Evolutionary conservation across 2,888 invertebrate genomes (phyloP).

Genomic region (Dicyrtoma fusca): DNA sequence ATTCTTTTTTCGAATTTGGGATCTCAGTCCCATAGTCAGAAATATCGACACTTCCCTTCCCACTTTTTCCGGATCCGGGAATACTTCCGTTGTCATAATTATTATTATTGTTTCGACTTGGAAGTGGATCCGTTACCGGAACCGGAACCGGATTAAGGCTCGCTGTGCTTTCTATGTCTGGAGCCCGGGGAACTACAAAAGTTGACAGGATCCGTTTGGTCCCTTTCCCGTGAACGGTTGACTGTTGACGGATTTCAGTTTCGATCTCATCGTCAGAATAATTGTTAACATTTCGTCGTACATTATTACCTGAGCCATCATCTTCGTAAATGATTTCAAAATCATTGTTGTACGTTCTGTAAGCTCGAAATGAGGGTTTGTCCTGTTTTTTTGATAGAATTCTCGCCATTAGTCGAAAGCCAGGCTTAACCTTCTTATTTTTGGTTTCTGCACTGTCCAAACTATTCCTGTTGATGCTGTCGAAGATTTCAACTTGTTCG

Average conservation of each 20-base stretch:
- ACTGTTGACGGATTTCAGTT: neutral
- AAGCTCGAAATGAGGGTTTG: slow-evolving; percentile 31
- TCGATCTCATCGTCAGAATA: neutral
- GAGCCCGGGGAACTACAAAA: neutral
- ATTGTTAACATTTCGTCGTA: no score
- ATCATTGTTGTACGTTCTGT: slow-evolving; percentile 14
- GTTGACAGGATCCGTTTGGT: slow-evolving; percentile 1
- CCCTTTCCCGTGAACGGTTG: neutral
- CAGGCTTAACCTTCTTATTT: neutral
- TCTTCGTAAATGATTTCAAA: slow-evolving; percentile 35
- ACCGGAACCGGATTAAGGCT: neutral
- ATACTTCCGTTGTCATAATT: no score
- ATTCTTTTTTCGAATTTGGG: no score
- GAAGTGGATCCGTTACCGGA: no score
- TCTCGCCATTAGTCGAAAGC: slow-evolving; percentile 16
- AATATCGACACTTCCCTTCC: no score
- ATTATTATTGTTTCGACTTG: no score
- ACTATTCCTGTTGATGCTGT: slow-evolving; percentile 21
- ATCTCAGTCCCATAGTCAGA: no score
- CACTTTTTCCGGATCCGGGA: no score
- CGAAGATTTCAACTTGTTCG: slow-evolving; percentile 20
- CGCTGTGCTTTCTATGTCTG: neutral
- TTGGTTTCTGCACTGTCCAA: slow-evolving; percentile 2
- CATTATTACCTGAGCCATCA: neutral
- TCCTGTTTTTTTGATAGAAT: slow-evolving; percentile 11